phyloP scores from a whole-genome alignment of 92 coral and sea anemone species.

The Umimayanthus chanpuru region DNA sequence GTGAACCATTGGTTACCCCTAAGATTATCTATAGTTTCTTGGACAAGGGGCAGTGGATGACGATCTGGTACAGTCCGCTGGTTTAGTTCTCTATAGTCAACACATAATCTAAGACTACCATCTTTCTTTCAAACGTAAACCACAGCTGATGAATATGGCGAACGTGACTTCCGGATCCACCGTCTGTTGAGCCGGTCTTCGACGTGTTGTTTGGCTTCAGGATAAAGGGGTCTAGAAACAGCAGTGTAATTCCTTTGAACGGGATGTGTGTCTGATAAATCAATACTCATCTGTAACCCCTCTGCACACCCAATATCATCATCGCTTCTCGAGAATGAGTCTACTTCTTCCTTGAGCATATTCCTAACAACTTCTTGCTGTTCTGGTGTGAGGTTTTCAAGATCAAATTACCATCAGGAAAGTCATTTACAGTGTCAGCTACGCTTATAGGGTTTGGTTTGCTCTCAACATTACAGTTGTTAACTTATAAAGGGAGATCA shows the following conservation, averaged over 20 bases:
- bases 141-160: constrained; percentile 45
- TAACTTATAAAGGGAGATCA: not conserved
- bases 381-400: not conserved
- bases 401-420: constrained; percentile 44
- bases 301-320: constrained; percentile 52
- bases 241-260: constrained; percentile 54
- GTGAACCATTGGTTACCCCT: constrained; percentile 49
- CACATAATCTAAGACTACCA: constrained; percentile 50
- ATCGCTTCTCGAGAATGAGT: constrained; percentile 43
- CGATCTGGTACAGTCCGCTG: constrained; percentile 54
- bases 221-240: constrained; percentile 41
- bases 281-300: constrained; percentile 52
- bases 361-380: not conserved
- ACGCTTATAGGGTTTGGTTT: not conserved
- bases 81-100: constrained; percentile 51
- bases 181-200: constrained; percentile 55
- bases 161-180: constrained; percentile 43
- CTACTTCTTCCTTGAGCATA: constrained; percentile 34
- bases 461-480: not conserved
- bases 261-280: constrained; percentile 41
- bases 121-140: constrained; percentile 57
- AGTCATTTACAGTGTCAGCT: not conserved
- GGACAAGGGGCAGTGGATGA: constrained; percentile 55
- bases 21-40: constrained; percentile 50
- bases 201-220: constrained; percentile 54